Percentiles rank a stretch among this genome's conserved stretches.
Conservation (phyloP, 2,113 vertebrate genomes). For the Elephantulus edwardii region DNA sequence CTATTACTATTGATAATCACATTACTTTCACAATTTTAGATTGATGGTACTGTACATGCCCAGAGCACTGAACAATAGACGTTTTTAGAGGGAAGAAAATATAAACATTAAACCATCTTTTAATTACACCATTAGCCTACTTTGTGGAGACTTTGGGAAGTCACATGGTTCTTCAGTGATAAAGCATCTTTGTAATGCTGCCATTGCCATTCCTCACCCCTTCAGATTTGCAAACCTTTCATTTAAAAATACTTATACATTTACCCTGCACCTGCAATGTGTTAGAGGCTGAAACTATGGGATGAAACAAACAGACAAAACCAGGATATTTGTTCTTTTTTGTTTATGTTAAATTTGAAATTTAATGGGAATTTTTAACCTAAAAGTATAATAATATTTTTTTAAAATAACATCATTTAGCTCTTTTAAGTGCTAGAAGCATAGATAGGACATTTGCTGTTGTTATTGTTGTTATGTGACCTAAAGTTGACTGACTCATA, state of each 20-base stretch:
- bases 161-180: not conserved
- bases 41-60: not conserved
- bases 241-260: not conserved
- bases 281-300: not conserved
- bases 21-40: not conserved
- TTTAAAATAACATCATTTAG: slow-evolving; percentile 4
- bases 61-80: not conserved
- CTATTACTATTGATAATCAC: not conserved
- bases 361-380: not conserved
- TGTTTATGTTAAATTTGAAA: not conserved
- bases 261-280: not conserved
- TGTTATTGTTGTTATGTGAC: too few relatives aligned
- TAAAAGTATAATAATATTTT: not conserved
- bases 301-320: not conserved
- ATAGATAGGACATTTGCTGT: not conserved
- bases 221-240: not conserved
- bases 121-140: not conserved
- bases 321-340: not conserved
- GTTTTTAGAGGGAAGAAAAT: not conserved
- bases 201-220: not conserved
- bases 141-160: not conserved
- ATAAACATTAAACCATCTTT: not conserved
- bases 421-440: not conserved
- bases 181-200: not conserved
- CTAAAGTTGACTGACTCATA: too few relatives aligned